These are phyloP conservation scores for Pristionchus exspectatus DNA, from an alignment of 2,888 invertebrate species.

Conservation along the genomic window DNA sequence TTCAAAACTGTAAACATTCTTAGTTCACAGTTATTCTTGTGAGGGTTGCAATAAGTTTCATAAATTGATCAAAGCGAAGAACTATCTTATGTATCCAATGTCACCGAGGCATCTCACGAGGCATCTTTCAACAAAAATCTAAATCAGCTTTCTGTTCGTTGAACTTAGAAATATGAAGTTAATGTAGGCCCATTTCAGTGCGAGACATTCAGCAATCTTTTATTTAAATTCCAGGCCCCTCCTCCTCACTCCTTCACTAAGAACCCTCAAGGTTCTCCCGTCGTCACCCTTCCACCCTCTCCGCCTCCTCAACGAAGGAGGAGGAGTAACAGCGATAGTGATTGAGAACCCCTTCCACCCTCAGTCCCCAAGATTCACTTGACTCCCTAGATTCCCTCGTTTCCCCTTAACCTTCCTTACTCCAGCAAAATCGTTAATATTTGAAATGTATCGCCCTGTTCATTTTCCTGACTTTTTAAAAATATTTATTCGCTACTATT, in stretches of 20 bases:
- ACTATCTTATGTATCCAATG: too few relatives aligned
- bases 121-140: too few relatives aligned
- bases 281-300: constrained; percentile 7
- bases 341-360: background rate
- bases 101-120: too few relatives aligned
- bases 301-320: background rate
- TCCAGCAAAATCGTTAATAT: background rate
- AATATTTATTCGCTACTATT: background rate
- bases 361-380: background rate
- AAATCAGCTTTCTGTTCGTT: too few relatives aligned
- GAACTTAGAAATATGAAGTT: too few relatives aligned
- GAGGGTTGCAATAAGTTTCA: background rate
- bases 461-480: background rate
- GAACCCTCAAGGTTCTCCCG: background rate
- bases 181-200: too few relatives aligned
- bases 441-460: too few relatives aligned
- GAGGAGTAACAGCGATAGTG: background rate
- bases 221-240: background rate
- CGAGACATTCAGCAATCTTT: too few relatives aligned
- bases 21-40: too few relatives aligned
- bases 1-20: too few relatives aligned
- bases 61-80: background rate
- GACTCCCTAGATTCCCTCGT: background rate
- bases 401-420: background rate
- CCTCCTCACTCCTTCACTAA: background rate